Percentiles rank a stretch among this genome's conserved stretches.
Conservation (phyloP, 1,140 invertebrate genomes). For the Drosophila dunni region DNA sequence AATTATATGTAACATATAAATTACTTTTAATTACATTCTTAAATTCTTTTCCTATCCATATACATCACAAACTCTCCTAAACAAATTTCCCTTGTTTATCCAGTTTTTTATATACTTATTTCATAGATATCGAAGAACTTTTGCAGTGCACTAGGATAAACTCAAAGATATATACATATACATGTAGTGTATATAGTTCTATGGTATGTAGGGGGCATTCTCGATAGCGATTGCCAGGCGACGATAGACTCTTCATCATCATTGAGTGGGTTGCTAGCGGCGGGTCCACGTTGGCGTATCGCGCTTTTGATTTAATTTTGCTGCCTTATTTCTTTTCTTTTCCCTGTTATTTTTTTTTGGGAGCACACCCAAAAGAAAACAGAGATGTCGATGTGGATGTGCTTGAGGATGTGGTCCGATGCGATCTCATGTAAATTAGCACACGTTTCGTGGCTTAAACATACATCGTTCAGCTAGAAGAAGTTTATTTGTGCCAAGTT, state of each 20-base stretch:
- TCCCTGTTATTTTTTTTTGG: conserved; percentile 39
- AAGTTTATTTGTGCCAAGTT: conserved; percentile 69
- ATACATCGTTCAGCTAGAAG: conserved; percentile 11
- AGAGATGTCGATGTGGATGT: conserved; percentile 70
- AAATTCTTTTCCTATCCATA: no score
- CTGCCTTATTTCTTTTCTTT: conserved; percentile 41
- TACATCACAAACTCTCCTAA: no score
- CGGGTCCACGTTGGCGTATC: conserved; percentile 73
- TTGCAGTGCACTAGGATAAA: conserved; percentile 20
- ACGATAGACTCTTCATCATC: conserved; percentile 71
- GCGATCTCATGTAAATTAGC: conserved; percentile 82
- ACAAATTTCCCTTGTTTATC: no score
- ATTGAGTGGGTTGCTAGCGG: conserved; percentile 58
- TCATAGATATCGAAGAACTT: background rate
- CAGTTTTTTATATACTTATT: background rate
- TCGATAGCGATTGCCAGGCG: conserved; percentile 49
- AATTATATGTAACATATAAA: no score
- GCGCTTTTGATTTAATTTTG: conserved; percentile 80
- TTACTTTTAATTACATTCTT: no score
- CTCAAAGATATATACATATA: background rate
- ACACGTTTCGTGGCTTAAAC: conserved; percentile 77
- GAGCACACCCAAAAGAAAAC: conserved; percentile 47
- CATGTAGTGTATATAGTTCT: no score
- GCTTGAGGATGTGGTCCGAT: conserved; percentile 61
- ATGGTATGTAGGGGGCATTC: conserved; percentile 11